Percentiles rank a stretch among this genome's conserved stretches.
These are phyloP conservation scores for Halictus rubicundus DNA, from an alignment of 1,140 invertebrate genomes.

Conservation along the genomic window DNA sequence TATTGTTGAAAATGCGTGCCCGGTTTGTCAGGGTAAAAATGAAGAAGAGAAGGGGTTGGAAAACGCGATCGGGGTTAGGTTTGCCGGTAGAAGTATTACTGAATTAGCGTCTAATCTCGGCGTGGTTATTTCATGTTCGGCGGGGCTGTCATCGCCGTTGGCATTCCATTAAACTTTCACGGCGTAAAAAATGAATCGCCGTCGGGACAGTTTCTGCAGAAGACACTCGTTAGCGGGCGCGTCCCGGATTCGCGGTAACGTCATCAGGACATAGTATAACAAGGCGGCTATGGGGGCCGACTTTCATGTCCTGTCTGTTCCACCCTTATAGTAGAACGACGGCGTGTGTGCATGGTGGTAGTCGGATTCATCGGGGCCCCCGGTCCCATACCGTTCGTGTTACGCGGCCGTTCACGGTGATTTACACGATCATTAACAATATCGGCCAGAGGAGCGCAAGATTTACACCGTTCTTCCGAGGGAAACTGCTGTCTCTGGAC, in stretches of 20 bases:
- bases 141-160: slow-evolving; percentile 56
- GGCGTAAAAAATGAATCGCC: slow-evolving; percentile 61
- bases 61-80: slow-evolving; percentile 14
- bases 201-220: slow-evolving; percentile 39
- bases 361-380: slow-evolving; percentile 51
- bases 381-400: slow-evolving; percentile 43
- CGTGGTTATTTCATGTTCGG: slow-evolving; percentile 54
- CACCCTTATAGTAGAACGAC: slow-evolving; percentile 50
- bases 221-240: slow-evolving; percentile 59
- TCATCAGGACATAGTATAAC: slow-evolving; percentile 55
- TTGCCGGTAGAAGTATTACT: slow-evolving; percentile 37
- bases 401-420: slow-evolving; percentile 60
- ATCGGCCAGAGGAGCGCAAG: slow-evolving; percentile 37
- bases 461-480: slow-evolving; percentile 57
- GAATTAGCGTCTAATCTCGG: slow-evolving; percentile 51
- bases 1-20: too few species aligned
- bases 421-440: slow-evolving; percentile 68
- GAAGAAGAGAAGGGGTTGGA: background rate
- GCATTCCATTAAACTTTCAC: slow-evolving; percentile 50
- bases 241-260: slow-evolving; percentile 48
- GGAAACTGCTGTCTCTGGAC: slow-evolving; percentile 52
- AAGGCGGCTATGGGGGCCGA: slow-evolving; percentile 52
- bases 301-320: slow-evolving; percentile 43
- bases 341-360: slow-evolving; percentile 51
- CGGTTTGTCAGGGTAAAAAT: background rate